Conservation (phyloP, 2,888 invertebrate species). For the Diadegma fenestrale region DNA sequence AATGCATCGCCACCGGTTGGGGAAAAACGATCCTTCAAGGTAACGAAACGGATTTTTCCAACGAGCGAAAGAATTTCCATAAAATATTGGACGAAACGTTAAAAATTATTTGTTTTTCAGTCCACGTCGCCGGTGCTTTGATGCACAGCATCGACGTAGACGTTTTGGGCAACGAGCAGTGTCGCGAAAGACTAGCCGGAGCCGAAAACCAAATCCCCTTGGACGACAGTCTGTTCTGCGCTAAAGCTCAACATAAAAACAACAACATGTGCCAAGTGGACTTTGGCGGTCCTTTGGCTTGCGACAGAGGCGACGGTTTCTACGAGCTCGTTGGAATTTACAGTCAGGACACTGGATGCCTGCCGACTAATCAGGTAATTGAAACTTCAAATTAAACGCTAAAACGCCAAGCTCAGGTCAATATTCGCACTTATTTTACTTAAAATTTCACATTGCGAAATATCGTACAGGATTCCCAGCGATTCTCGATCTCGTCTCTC, state of each 20-base stretch:
- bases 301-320: conserved; percentile 89
- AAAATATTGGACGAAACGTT: too few relatives aligned
- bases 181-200: conserved; percentile 87
- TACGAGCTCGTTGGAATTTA: conserved; percentile 91
- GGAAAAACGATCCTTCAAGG: conserved; percentile 92
- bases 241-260: conserved; percentile 87
- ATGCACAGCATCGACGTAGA: conserved; percentile 91
- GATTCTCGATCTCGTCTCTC: background rate
- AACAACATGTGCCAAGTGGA: conserved; percentile 93
- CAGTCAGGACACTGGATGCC: conserved; percentile 91
- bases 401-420: too few relatives aligned
- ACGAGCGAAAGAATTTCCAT: too few relatives aligned
- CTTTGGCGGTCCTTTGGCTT: conserved; percentile 93
- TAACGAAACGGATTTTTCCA: conserved; percentile 84
- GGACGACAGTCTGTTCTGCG: conserved; percentile 90
- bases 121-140: conserved; percentile 90
- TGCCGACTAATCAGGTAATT: conserved; percentile 82
- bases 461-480: too few relatives aligned
- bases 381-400: too few relatives aligned
- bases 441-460: background rate
- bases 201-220: conserved; percentile 87
- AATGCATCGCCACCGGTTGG: conserved; percentile 93
- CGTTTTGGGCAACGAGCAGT: conserved; percentile 88
- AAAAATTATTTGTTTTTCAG: conserved; percentile 84
- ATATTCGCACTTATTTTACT: background rate